Conservation (phyloP, 2,797 vertebrate genomes). For the Clarias fuscus region DNA sequence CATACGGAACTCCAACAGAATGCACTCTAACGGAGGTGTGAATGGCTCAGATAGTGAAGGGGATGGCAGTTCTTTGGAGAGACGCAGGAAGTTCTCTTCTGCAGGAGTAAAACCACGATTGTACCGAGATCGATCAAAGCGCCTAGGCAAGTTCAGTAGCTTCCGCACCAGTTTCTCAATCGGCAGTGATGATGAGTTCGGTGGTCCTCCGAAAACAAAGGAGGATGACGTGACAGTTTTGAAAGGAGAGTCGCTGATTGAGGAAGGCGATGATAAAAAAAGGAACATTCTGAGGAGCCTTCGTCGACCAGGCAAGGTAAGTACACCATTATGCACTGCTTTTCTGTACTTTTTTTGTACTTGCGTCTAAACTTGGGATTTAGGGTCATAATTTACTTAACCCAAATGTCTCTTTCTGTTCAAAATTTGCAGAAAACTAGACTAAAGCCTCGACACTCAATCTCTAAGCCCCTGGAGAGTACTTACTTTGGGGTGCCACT, state of each 20-base stretch:
- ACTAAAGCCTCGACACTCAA: conserved; percentile 86
- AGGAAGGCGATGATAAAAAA: conserved; percentile 89
- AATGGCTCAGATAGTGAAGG: conserved; percentile 95
- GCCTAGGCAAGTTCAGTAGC: conserved; percentile 89
- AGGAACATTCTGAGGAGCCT: conserved; percentile 94
- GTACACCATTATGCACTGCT: conserved; percentile 2
- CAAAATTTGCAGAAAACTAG: conserved; percentile 82
- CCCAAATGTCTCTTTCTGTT: conserved; percentile 27
- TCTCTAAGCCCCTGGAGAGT: conserved; percentile 91
- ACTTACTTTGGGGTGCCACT: conserved; percentile 90
- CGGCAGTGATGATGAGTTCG: conserved; percentile 91
- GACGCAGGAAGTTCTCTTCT: conserved; percentile 85
- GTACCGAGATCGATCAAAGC: conserved; percentile 87
- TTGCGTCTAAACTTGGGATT: neutral
- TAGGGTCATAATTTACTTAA: conserved; percentile 17
- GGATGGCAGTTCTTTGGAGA: conserved; percentile 92
- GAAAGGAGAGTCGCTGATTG: conserved; percentile 84
- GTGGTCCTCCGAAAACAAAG: conserved; percentile 85
- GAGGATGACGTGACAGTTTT: conserved; percentile 84
- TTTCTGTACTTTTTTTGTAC: neutral
- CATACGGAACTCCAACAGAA: conserved; percentile 92
- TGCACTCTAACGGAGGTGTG: conserved; percentile 86
- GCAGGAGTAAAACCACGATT: conserved; percentile 85
- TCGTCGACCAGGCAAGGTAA: conserved; percentile 89
- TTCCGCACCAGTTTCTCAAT: conserved; percentile 91